Base-by-base conservation (phyloP, 1,140 invertebrate species). In the Brachionus plicatilis region DNA sequence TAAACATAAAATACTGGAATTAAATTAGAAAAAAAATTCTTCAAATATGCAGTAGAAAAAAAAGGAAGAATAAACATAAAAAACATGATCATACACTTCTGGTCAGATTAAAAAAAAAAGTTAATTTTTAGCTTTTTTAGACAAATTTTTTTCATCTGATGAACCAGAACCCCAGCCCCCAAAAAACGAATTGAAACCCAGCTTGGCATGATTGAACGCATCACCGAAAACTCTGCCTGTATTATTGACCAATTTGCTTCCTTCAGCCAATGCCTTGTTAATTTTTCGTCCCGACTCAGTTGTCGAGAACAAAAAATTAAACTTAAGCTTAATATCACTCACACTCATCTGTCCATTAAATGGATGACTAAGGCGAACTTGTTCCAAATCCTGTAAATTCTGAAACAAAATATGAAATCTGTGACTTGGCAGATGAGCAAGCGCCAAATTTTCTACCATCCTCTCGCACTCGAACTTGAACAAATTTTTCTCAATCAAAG, bases 211-310 rank as follows among this genome's bases (percentile, higher is more conserved):
- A 86, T 56, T 82, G 4, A 82, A 65, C 12, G 79, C 79, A 68
- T 82, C 79, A 27, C 87, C 88, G 41, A 89, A 87, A 86, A 86
- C 88, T 86, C 87, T 94, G 79, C 94, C 94, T 12, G 94, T 95
- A 65, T 94, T 94, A n/a, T 93, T 94, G 41, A 98, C 95, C 76
- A 94, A 95, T 87, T 94, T 92, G 68, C 95, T 94, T 1, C 96
- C 97, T 68, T 93, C 94, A 50, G 93, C 93, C 87, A 97, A 94
- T 1, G 95, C 96, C 90, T 96, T 94, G 88, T 96, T 96, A 37
- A 98, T 92, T 90, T 96, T 96, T 78, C 95, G 92, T 1, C 95
- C 96, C 85, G 95, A 93, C 90, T 97, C 96, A 43, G 94, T 95
- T 87, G 93, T 24, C 9, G 65, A 45, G 20, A 82, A 82, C 37